Evolutionary conservation across 1,140 invertebrate species (phyloP), one percentile per base, ranked within the genome.

Genomic region (Zaprionus ornatus): DNA sequence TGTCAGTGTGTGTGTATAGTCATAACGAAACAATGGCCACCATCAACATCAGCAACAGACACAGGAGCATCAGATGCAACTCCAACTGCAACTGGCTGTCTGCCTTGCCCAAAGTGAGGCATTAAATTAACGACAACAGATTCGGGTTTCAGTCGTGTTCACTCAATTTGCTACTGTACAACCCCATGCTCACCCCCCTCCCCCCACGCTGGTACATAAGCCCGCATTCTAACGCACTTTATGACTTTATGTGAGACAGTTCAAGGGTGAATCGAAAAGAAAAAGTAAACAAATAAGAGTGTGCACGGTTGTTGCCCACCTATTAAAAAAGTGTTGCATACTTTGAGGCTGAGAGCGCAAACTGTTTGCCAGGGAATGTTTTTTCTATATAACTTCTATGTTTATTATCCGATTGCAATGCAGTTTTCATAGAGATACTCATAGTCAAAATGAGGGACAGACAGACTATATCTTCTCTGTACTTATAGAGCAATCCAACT

Each of bases 101-200:
- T 21, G 45, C 45, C 9, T 10, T 21, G 45, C 19, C 3, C 45
- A 50, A 66, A 56, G 17, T 66, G 52, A 13, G n/a, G 52, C 64
- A 66, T 66, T 45, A 13, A 27, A 66, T 56, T 45, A 54, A 21
- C 23, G 17, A 29, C 25, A 56, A 19, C 52, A 13, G 48, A 13
- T 64, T 25, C 27, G 60, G 40, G 4, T 32, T 23, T 21, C 48
- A 40, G n/a, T 19, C 10, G 37, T 3, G 42, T 45, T 45, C 59
- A 21, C 13, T 56, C 19, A 40, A 25, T 23, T 27, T 29, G n/a
- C 9, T 19, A 21, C 19, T 21, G 32, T 12, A 13, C 13, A 37
- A 6, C 10, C 35, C 13, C 27, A 9, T 2, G 35, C 35, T 13
- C n/a, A 42, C 4, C n/a, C 6, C 5, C 40, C n/a, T 42, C n/a